Evolutionary conservation across 2,888 invertebrate genomes (phyloP).

Genomic region (Norana najaformis): DNA sequence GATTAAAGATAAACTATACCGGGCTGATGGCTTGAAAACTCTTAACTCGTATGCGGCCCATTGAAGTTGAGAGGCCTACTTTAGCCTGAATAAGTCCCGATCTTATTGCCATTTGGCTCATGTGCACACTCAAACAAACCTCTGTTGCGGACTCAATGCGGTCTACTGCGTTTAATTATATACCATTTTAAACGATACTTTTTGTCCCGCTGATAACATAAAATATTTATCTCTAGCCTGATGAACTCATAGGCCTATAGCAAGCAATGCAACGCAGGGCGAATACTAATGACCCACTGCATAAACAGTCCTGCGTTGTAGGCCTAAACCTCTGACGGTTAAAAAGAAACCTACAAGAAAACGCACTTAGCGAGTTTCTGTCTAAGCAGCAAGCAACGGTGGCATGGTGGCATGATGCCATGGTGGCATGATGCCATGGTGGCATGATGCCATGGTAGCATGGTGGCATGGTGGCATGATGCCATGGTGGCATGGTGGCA

Average conservation of each 20-base stretch:
- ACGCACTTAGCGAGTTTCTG: too few relatives aligned
- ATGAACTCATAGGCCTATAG: too few relatives aligned
- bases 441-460: too few relatives aligned
- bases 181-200: slow-evolving; percentile 1
- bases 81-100: too few relatives aligned
- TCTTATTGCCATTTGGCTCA: background rate
- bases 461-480: too few relatives aligned
- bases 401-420: too few relatives aligned
- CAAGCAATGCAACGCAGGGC: background rate
- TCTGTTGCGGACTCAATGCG: background rate
- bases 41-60: too few relatives aligned
- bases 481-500: too few relatives aligned
- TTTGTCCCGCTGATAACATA: background rate
- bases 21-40: background rate
- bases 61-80: background rate
- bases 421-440: too few relatives aligned
- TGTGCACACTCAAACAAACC: background rate
- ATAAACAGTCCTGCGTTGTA: background rate
- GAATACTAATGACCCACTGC: background rate
- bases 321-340: too few relatives aligned
- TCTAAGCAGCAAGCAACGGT: background rate
- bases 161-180: background rate
- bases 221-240: background rate
- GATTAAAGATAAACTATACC: background rate
- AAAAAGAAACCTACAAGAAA: too few relatives aligned